phyloP scores from a whole-genome alignment of 2,113 vertebrate genomes.

The Lynx canadensis region DNA sequence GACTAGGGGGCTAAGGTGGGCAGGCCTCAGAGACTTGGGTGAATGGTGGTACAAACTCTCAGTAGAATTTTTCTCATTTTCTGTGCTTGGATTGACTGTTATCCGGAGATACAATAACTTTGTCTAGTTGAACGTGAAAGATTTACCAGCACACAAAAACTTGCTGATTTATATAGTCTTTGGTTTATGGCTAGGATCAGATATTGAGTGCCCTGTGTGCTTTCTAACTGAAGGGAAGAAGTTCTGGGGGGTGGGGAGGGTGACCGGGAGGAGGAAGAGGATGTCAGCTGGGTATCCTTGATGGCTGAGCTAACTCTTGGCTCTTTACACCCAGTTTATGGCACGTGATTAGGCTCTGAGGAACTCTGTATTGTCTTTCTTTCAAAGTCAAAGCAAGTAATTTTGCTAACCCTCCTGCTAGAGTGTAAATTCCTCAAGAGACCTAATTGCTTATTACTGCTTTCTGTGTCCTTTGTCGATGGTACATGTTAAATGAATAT shows the following conservation, averaged over 20 bases:
- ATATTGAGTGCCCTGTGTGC: background rate
- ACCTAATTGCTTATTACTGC: background rate
- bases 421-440: background rate
- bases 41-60: background rate
- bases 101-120: background rate
- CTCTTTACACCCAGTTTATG: background rate
- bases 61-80: background rate
- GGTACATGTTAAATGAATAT: background rate
- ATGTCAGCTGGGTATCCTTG: background rate
- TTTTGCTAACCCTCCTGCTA: background rate
- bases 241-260: background rate
- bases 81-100: background rate
- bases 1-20: background rate
- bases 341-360: background rate
- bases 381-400: conserved; percentile 5
- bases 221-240: background rate
- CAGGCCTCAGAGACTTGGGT: background rate
- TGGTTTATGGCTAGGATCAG: background rate
- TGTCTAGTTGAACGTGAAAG: background rate
- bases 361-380: background rate
- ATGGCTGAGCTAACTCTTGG: background rate
- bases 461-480: background rate
- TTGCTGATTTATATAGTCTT: background rate
- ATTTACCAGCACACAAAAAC: background rate
- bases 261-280: background rate